Base-by-base conservation (phyloP, 2,888 invertebrate species). In the Noctuana brunneofusca region DNA sequence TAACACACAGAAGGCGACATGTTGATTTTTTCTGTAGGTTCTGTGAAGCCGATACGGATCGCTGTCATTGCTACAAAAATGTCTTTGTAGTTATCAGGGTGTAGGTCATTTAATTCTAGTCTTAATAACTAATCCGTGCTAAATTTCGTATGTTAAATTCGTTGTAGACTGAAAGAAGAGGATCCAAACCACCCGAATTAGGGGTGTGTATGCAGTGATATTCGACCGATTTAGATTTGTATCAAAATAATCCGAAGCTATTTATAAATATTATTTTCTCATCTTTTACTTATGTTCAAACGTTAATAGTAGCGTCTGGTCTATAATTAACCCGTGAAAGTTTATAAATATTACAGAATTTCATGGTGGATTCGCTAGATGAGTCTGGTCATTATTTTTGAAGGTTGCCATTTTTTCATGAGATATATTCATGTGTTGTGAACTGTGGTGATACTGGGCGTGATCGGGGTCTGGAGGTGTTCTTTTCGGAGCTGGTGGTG, bases 211-310 rank as follows among this genome's bases (percentile, higher is more conserved):
- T 89, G 83, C 81, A 84, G 86, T 89, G 88, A 84, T 76, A 74
- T 74, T 85, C 83, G 84, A 87, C 89, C 83, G 80, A 87, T 87
- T 81, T 89, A 90, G 87, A 89, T 86, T 89, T 87, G 90, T 89
- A 90, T 91, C 89, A 91, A 92, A 91, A 90, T 91, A 91, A 90
- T 91, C 87, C 80, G 73, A 87, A 91, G 89, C 91, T 92, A 92
- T 92, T 92, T 92, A 91, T 92, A 92, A 91, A 92, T 91, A 92
- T 90, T 91, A 91, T 91, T 92, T 91, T 90, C 89, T 87, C 86
- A 87, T 84, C 89, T 89, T 92, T 92, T 91, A 89, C 90, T 89
- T 90, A 89, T 89, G 90, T 91, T 88, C 89, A 86, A 89, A 87
- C 89, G 87, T 88, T 90, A 89, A 89, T 89, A 89, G 88, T 89